Conservation (phyloP, 2,797 vertebrate species). For the Syngnathus rostellatus region DNA sequence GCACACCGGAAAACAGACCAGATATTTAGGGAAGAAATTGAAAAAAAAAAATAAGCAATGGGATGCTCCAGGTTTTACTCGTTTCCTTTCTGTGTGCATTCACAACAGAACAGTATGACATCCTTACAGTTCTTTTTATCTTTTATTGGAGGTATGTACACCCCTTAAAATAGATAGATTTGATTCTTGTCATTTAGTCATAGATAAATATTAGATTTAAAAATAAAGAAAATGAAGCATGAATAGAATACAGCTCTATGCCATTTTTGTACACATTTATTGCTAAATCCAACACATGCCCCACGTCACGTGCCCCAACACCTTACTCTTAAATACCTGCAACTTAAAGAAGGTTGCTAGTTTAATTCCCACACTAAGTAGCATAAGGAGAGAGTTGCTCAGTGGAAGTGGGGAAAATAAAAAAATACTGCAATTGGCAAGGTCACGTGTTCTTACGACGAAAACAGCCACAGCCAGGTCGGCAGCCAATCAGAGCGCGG, state of each 20-base stretch:
- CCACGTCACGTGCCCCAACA: neutral
- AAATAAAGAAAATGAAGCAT: too few relatives aligned
- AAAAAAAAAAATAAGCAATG: neutral
- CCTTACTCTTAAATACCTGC: neutral
- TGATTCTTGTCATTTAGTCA: too few relatives aligned
- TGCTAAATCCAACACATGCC: neutral
- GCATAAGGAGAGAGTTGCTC: slow-evolving; percentile 45
- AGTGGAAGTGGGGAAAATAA: neutral
- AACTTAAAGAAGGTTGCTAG: slow-evolving; percentile 24
- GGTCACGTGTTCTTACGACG: slow-evolving; percentile 89
- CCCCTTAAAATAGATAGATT: too few relatives aligned
- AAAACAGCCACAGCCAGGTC: slow-evolving; percentile 62
- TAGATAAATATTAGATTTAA: too few relatives aligned
- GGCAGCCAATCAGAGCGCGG: slow-evolving; percentile 62
- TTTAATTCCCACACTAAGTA: slow-evolving; percentile 55
- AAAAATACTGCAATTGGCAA: slow-evolving; percentile 89
- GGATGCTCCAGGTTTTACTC: neutral
- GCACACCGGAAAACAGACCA: neutral
- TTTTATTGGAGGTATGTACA: too few relatives aligned
- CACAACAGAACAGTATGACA: neutral
- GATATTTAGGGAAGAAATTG: neutral
- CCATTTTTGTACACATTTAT: too few relatives aligned
- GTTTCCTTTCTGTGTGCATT: neutral
- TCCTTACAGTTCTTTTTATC: neutral
- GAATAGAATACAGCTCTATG: too few relatives aligned